Evolutionary conservation across 2,797 vertebrate species (phyloP).

Genomic region (Cuniculus paca): DNA sequence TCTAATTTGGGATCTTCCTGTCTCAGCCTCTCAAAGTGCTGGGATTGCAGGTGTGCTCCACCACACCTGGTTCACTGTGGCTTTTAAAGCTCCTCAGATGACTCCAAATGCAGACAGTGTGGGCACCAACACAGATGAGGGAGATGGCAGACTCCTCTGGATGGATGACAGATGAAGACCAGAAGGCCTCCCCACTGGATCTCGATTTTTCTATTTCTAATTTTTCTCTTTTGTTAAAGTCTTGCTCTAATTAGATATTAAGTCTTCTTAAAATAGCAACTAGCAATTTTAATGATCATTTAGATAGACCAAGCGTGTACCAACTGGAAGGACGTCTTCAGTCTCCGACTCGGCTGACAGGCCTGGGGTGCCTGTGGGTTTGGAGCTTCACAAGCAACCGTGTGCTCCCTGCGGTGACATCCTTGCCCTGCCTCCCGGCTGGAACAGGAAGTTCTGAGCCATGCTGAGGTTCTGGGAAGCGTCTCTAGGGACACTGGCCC

Average conservation of each 20-base stretch:
- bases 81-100: not conserved
- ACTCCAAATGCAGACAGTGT: not conserved
- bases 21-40: not conserved
- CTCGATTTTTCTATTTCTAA: not conserved
- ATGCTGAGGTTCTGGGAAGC: not conserved
- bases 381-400: not conserved
- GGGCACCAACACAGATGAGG: not conserved
- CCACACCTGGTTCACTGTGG: not conserved
- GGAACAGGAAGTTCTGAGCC: not conserved
- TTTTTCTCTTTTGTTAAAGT: constrained; percentile 56
- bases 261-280: constrained; percentile 1
- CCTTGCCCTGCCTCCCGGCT: not conserved
- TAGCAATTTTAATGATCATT: constrained; percentile 10
- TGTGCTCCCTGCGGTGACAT: not conserved
- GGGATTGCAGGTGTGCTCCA: not conserved
- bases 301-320: not conserved
- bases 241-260: constrained; percentile 24
- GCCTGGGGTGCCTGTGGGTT: not conserved
- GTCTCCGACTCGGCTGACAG: not conserved
- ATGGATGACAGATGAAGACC: not conserved
- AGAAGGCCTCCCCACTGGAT: not conserved
- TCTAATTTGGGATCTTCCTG: not conserved
- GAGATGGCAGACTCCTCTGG: not conserved
- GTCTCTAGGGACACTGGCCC: not conserved
- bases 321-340: not conserved